Evolutionary conservation across 2,113 vertebrate genomes (phyloP).

Genomic region (Erythrocebus patas): DNA sequence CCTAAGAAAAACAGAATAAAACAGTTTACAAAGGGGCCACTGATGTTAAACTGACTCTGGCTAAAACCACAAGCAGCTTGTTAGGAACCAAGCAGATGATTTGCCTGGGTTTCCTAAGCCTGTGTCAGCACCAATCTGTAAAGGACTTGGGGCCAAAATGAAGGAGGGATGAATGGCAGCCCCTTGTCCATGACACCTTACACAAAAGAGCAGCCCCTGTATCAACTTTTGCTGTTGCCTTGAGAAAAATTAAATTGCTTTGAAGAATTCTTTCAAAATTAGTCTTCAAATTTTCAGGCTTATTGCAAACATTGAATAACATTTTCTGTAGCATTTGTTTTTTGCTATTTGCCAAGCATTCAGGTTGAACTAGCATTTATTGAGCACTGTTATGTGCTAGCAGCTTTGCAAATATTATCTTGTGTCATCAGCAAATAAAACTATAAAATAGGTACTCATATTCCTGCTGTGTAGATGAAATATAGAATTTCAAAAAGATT

Average conservation of each 20-base stretch:
- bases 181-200: not conserved
- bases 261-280: not conserved
- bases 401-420: constrained; percentile 49
- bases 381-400: not conserved
- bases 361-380: constrained; percentile 21
- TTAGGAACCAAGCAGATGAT: constrained; percentile 37
- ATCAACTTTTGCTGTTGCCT: not conserved
- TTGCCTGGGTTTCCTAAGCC: not conserved
- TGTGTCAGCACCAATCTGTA: not conserved
- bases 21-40: constrained; percentile 57
- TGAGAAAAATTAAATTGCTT: constrained; percentile 37
- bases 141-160: not conserved
- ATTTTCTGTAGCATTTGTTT: constrained; percentile 29
- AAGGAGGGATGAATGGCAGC: not conserved
- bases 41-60: constrained; percentile 61
- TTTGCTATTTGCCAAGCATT: constrained; percentile 49
- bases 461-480: constrained; percentile 47
- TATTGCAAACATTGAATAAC: not conserved
- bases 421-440: constrained; percentile 57
- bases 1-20: constrained; percentile 72
- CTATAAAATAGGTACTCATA: constrained; percentile 26
- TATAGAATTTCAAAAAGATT: constrained; percentile 58
- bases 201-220: not conserved
- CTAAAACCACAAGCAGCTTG: constrained; percentile 48
- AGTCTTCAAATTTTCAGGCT: constrained; percentile 30